Evolutionary conservation across 2,888 invertebrate species (phyloP).

Genomic region (Harpalus rufipes): DNA sequence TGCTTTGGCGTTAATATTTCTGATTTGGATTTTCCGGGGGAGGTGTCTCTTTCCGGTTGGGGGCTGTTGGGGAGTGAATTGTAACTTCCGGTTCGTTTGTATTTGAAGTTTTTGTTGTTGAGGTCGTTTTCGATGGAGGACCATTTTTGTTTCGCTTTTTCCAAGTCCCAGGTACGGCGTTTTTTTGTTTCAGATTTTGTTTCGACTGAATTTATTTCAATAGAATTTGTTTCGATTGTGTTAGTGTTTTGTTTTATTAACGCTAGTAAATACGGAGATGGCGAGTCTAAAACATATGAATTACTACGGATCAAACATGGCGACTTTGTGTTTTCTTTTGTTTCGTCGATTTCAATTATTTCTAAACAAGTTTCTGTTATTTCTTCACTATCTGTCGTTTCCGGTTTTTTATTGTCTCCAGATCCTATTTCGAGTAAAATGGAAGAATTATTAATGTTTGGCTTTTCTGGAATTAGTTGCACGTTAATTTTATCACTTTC

Average conservation of each 20-base stretch:
- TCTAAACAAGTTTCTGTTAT: constrained; percentile 67
- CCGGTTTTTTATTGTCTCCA: neutral
- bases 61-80: constrained; percentile 53
- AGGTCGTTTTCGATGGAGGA: constrained; percentile 77
- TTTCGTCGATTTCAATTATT: constrained; percentile 61
- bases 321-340: constrained; percentile 65
- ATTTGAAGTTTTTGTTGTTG: constrained; percentile 57
- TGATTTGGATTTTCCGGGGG: neutral
- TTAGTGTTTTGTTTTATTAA: constrained; percentile 79
- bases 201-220: constrained; percentile 25
- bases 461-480: constrained; percentile 6
- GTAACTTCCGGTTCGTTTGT: neutral
- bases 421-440: constrained; percentile 37
- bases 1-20: constrained; percentile 1
- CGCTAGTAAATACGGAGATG: constrained; percentile 86
- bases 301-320: constrained; percentile 83
- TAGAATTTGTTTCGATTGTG: constrained; percentile 54
- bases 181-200: constrained; percentile 73
- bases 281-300: constrained; percentile 88
- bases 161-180: constrained; percentile 78
- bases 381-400: too few species aligned
- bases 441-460: constrained; percentile 14
- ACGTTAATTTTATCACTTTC: constrained; percentile 62
- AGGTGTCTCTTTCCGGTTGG: constrained; percentile 16
- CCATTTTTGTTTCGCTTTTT: constrained; percentile 79